phyloP scores from a whole-genome alignment of 2,888 invertebrate genomes.

The Apotomis turbidana region DNA sequence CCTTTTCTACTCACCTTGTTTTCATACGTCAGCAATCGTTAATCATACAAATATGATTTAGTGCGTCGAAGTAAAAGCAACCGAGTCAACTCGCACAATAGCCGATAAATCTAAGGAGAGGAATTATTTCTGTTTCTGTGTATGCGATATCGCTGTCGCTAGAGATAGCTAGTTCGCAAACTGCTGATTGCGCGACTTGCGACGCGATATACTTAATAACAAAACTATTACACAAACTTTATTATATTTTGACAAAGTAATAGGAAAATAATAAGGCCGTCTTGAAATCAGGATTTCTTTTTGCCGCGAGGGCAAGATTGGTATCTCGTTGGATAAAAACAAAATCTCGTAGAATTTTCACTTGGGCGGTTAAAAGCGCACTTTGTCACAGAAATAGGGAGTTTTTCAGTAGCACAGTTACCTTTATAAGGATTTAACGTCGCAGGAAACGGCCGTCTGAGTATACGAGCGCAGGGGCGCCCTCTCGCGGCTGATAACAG shows the following conservation, averaged over 20 bases:
- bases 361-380: slow-evolving; percentile 71
- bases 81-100: slow-evolving; percentile 72
- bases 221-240: slow-evolving; percentile 41
- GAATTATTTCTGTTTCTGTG: slow-evolving; percentile 77
- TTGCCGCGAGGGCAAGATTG: slow-evolving; percentile 56
- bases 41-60: slow-evolving; percentile 76
- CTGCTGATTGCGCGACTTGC: slow-evolving; percentile 67
- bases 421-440: slow-evolving; percentile 80
- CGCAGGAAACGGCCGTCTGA: slow-evolving; percentile 78
- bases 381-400: slow-evolving; percentile 77
- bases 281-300: slow-evolving; percentile 56
- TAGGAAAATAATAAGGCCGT: slow-evolving; percentile 58
- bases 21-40: slow-evolving; percentile 66
- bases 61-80: slow-evolving; percentile 72
- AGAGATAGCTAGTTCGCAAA: slow-evolving; percentile 71
- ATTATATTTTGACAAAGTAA: slow-evolving; percentile 52
- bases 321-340: slow-evolving; percentile 61
- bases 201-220: slow-evolving; percentile 45
- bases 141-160: slow-evolving; percentile 71
- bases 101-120: slow-evolving; percentile 79
- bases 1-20: slow-evolving; percentile 55
- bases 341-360: slow-evolving; percentile 70
- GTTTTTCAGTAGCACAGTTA: slow-evolving; percentile 79
- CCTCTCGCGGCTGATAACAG: slow-evolving; percentile 85
- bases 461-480: slow-evolving; percentile 78